Evolutionary conservation across 2,888 invertebrate species (phyloP).

Genomic region (Melitaea athalia): DNA sequence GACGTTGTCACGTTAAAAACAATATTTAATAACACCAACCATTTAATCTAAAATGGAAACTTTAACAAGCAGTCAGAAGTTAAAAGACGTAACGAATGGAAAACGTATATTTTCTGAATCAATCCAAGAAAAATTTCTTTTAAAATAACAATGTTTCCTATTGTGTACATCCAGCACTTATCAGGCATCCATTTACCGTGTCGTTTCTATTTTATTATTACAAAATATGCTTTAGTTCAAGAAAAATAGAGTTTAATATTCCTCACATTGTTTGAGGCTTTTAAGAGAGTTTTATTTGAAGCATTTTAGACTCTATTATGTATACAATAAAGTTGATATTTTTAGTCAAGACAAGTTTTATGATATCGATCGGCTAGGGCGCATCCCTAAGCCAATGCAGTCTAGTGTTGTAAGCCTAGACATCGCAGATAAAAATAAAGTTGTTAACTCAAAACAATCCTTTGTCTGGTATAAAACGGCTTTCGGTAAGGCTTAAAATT

Average conservation of each 20-base stretch:
- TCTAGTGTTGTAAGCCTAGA: slow-evolving; percentile 25
- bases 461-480: not conserved
- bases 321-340: slow-evolving; percentile 19
- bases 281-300: slow-evolving; percentile 8
- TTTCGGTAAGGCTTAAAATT: not conserved
- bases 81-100: slow-evolving; percentile 10
- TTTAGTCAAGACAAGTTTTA: slow-evolving; percentile 15
- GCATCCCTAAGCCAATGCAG: slow-evolving; percentile 30
- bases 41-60: slow-evolving; percentile 23
- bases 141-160: slow-evolving; percentile 21
- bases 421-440: slow-evolving; percentile 21
- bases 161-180: slow-evolving; percentile 15
- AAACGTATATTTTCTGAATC: slow-evolving; percentile 17
- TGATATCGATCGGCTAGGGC: slow-evolving; percentile 31
- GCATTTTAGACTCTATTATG: slow-evolving; percentile 28
- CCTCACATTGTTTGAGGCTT: not conserved
- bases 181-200: slow-evolving; percentile 2
- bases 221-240: slow-evolving; percentile 8
- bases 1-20: no score
- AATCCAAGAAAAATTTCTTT: slow-evolving; percentile 13
- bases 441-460: slow-evolving; percentile 12
- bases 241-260: slow-evolving; percentile 12
- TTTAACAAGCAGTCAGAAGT: slow-evolving; percentile 15
- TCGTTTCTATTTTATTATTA: not conserved
- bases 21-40: slow-evolving; percentile 3